Evolutionary conservation across 92 coral and sea anemone genomes (phyloP).

Genomic region (Muricea muricata): DNA sequence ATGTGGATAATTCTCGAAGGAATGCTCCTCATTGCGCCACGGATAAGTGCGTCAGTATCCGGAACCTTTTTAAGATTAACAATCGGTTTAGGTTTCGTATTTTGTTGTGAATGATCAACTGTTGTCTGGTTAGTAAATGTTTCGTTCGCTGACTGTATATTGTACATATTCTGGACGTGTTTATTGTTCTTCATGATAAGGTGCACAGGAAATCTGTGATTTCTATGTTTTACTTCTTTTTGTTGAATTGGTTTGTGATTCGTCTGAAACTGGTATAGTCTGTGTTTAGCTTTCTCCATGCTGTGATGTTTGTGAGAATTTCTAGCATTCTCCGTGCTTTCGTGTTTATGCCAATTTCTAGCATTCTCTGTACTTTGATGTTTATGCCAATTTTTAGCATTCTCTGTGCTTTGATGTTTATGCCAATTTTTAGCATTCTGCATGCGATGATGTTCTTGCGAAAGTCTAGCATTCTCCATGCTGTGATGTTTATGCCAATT

Average conservation of each 20-base stretch:
- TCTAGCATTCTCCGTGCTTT: background rate
- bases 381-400: too few relatives aligned
- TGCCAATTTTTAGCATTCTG: too few relatives aligned
- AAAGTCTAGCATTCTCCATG: background rate
- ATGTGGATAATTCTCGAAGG: background rate
- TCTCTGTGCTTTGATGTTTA: too few relatives aligned
- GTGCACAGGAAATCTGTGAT: background rate
- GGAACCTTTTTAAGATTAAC: background rate
- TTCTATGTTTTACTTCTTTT: background rate
- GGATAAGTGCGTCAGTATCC: background rate
- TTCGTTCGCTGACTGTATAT: background rate
- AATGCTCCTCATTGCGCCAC: conserved; percentile 1
- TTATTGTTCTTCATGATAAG: background rate
- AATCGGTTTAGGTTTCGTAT: background rate
- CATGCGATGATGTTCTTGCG: background rate
- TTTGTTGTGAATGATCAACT: background rate
- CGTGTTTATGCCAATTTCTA: too few relatives aligned
- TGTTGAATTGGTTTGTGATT: background rate
- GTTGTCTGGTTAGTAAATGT: background rate
- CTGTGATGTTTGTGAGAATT: background rate
- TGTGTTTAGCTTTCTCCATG: background rate
- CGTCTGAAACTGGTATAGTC: background rate
- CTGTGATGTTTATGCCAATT: too few relatives aligned
- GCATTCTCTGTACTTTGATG: too few relatives aligned
- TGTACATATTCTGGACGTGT: background rate